These are phyloP conservation scores for Alectoris magna DNA, from an alignment of 2,797 vertebrate species.

Conservation along the genomic window DNA sequence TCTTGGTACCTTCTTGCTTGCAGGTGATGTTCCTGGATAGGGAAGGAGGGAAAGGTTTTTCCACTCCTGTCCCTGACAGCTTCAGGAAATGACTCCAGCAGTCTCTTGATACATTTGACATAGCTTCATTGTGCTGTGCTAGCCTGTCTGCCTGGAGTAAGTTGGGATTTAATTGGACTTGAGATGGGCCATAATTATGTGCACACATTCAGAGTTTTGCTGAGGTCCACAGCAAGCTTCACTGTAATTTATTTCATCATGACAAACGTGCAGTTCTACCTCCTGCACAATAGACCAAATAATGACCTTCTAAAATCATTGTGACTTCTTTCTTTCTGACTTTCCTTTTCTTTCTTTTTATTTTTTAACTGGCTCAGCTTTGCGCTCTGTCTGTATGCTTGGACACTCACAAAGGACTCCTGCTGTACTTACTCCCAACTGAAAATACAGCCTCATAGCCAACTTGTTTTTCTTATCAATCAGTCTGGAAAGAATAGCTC, in stretches of 20 bases:
- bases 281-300: neutral
- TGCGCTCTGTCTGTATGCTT: neutral
- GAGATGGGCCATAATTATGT: neutral
- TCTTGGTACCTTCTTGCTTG: fast-evolving
- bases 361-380: neutral
- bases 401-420: neutral
- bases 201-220: neutral
- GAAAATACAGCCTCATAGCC: neutral
- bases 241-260: neutral
- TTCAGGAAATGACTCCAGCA: neutral
- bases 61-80: neutral
- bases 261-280: neutral
- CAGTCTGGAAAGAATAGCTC: neutral
- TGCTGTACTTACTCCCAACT: neutral
- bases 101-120: neutral
- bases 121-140: neutral
- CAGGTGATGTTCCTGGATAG: neutral
- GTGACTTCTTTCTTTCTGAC: neutral
- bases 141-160: neutral
- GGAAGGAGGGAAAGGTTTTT: neutral
- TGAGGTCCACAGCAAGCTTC: neutral
- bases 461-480: slow-evolving; percentile 28
- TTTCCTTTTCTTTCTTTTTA: neutral
- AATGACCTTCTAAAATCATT: neutral
- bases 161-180: neutral